Percentiles rank a stretch among this genome's conserved stretches.
These are phyloP conservation scores for Dendropsophus ebraccatus DNA, from an alignment of 2,113 vertebrate species.

Conservation along the genomic window DNA sequence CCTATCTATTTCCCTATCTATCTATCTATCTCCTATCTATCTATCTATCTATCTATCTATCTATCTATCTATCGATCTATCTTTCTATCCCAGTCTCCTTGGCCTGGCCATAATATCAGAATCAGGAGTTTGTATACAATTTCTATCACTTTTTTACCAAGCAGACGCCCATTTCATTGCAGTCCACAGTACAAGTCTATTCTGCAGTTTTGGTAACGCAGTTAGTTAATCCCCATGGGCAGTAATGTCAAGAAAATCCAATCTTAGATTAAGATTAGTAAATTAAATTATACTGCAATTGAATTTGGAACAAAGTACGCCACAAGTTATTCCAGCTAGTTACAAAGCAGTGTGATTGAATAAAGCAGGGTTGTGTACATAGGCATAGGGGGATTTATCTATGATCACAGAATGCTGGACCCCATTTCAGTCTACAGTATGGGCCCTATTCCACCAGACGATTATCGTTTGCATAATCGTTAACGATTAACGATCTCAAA, in stretches of 20 bases:
- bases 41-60: too few relatives aligned
- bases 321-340: neutral
- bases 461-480: too few relatives aligned
- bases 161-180: neutral
- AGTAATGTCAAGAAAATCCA: neutral
- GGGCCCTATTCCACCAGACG: too few relatives aligned
- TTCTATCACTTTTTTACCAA: neutral
- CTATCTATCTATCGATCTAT: too few relatives aligned
- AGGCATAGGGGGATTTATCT: neutral
- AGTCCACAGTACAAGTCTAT: neutral
- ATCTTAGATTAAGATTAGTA: constrained; percentile 3
- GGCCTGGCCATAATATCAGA: too few relatives aligned
- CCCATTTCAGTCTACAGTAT: too few relatives aligned
- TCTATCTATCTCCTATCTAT: too few relatives aligned
- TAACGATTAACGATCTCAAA: too few relatives aligned
- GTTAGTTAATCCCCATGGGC: neutral
- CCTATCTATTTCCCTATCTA: too few relatives aligned
- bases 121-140: too few relatives aligned
- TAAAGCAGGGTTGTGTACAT: neutral
- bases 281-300: constrained; percentile 18
- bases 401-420: too few relatives aligned
- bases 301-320: neutral
- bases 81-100: too few relatives aligned
- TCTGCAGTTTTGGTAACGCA: neutral
- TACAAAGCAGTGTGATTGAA: neutral